Conservation (phyloP, 2,113 vertebrate species). For the Pholis gunnellus region DNA sequence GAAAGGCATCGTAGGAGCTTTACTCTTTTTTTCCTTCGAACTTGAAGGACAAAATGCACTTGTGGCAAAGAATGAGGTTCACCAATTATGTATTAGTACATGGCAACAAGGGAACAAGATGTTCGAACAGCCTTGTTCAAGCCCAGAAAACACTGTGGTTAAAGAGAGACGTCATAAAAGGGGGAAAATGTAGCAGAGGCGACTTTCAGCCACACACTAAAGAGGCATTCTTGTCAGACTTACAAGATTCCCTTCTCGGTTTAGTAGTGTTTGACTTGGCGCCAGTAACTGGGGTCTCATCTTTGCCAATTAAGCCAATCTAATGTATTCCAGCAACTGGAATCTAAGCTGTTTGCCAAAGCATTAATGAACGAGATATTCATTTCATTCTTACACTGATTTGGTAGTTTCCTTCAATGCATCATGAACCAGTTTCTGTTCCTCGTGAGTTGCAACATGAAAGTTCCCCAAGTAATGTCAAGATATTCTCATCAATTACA, state of each 20-base stretch:
- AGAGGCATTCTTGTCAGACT: slow-evolving; percentile 61
- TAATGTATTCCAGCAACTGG: slow-evolving; percentile 55
- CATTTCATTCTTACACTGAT: slow-evolving; percentile 43
- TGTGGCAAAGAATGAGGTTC: slow-evolving; percentile 54
- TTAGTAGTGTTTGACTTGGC: slow-evolving; percentile 70
- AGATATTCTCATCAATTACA: slow-evolving; percentile 54
- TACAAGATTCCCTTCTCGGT: slow-evolving; percentile 60
- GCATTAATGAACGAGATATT: slow-evolving; percentile 62
- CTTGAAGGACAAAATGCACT: slow-evolving; percentile 53
- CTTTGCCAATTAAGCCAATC: slow-evolving; percentile 68
- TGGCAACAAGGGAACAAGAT: slow-evolving; percentile 55
- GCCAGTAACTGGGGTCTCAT: slow-evolving; percentile 56
- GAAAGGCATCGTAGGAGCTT: slow-evolving; percentile 21
- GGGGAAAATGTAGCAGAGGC: slow-evolving; percentile 39
- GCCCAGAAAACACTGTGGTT: slow-evolving; percentile 46
- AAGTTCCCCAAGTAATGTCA: slow-evolving; percentile 48
- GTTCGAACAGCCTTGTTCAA: slow-evolving; percentile 53
- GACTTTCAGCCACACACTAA: slow-evolving; percentile 49
- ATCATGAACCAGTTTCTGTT: slow-evolving; percentile 37
- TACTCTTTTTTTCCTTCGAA: slow-evolving; percentile 39
- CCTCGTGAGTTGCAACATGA: slow-evolving; percentile 50
- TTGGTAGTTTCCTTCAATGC: slow-evolving; percentile 17
- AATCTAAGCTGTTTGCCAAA: slow-evolving; percentile 51
- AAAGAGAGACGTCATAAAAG: slow-evolving; percentile 49
- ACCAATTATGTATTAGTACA: slow-evolving; percentile 61